Base-by-base conservation (phyloP, 2,797 vertebrate species). In the Chelonia mydas region DNA sequence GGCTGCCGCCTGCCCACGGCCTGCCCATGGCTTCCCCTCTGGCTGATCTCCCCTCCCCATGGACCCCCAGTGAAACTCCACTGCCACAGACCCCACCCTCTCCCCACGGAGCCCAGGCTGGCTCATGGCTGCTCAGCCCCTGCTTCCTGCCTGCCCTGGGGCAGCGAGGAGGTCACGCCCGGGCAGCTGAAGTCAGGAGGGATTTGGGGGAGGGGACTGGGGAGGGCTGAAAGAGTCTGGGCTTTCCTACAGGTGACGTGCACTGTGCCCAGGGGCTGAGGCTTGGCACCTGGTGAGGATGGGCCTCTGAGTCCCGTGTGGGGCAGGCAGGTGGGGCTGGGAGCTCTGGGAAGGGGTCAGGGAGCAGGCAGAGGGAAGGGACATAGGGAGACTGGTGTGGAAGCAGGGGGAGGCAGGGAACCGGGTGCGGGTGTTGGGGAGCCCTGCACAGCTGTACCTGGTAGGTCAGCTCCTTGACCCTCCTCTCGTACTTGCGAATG, bases 401-500 rank as follows among this genome's bases (percentile, higher is more conserved):
- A 28, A 27, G 15, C 3, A 49, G 47, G 54, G 83, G 6, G 5
- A 10, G 45, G 31, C 25, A 25, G 13, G 17, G 53, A 47, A 23
- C 41, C 54, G 61, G 53, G 72, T 31, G 54, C 10, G 0, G 2
- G 1, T 41, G 55, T 51, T 78, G 15, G 5, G 2, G 2, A 11
- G 2, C 1, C 61, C 0, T 0, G 53, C 5, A 21, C 72, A 25
- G n/a, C 95, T 1, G 2, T 98, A 99, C 99, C 99, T 99, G 99
- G 92, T 99, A 99, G 15, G 97, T 99, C 21, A 99, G 97, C 96
- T 99, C 99, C 97, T 99, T 99, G 95, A 99, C 98, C 84, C 98
- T 98, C 89, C 99, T 97, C 97, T 99, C 99, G 0, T 99, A 99
- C 96, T 99, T 99, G 77, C 99, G 98, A 50, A 99, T 97, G 17